phyloP scores from a whole-genome alignment of 2,113 vertebrate genomes.

The Lagopus leucura region DNA sequence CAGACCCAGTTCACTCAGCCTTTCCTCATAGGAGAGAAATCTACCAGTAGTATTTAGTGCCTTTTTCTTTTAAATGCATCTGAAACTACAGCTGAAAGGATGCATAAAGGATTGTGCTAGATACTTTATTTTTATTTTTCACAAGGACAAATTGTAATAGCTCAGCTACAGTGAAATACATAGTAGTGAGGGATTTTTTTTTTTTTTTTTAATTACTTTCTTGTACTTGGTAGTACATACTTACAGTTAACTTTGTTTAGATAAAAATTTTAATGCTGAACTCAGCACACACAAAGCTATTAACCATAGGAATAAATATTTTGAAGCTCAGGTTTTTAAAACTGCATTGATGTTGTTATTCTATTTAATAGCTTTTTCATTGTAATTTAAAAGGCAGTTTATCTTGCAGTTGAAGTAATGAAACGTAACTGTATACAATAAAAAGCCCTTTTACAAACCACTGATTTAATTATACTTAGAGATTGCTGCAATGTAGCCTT shows the following conservation, averaged over 20 bases:
- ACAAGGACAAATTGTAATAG: background rate
- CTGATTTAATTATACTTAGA: conserved; percentile 35
- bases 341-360: background rate
- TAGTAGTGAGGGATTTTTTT: background rate
- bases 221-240: background rate
- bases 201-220: background rate
- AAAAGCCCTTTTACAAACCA: conserved; percentile 34
- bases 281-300: background rate
- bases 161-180: background rate
- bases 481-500: background rate
- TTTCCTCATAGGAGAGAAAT: background rate
- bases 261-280: conserved; percentile 50
- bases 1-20: too few relatives aligned
- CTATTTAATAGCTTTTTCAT: conserved; percentile 49
- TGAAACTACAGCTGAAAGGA: background rate
- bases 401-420: conserved; percentile 48
- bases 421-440: conserved; percentile 31
- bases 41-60: accelerated
- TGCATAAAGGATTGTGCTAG: background rate
- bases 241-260: conserved; percentile 6
- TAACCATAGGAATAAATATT: conserved; percentile 61
- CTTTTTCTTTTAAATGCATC: background rate
- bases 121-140: background rate
- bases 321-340: conserved; percentile 48
- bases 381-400: conserved; percentile 59